Evolutionary conservation across 2,113 vertebrate genomes (phyloP), one percentile per base, ranked within the genome.

Genomic region (Perccottus glenii): DNA sequence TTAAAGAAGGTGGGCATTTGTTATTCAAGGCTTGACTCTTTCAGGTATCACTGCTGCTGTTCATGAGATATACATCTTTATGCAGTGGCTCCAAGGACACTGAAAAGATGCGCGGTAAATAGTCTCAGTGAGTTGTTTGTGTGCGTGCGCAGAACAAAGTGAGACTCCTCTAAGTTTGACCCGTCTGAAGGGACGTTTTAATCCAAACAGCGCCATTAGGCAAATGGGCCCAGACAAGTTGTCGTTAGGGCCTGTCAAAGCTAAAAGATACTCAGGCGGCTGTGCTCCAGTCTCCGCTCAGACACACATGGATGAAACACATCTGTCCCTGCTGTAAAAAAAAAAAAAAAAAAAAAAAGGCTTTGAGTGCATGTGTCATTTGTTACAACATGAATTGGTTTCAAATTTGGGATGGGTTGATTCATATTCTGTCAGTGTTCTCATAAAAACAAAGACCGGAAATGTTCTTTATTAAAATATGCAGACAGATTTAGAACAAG

Each of bases 291-390:
- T 81, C 73, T 53, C n/a, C 53, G 1, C 67, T 73, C 78, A 80
- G 63, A 65, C 68, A 6, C 69, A 82, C 78, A 79, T 60, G 76
- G 82, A 86, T 87, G 64, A 87, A 82, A 86, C 70, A 0, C 83
- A 46, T 77, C 83, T 52, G 77, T 82, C 80, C 68, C 59, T 6
- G 55, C 15, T n/a, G 64, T 70, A 32, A 69, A 67, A 66, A 40
- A 27, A 27, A 2, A 27, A 27, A 27, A 27, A n/a, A n/a, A n/a
- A n/a, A n/a, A n/a, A n/a, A n/a, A n/a, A n/a, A n/a, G 56, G 64
- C 64, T 83, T 57, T 79, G 69, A 75, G 75, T 70, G 70, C 52
- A 6, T 48, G 78, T 72, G 74, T 59, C 33, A 33, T 68, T 77
- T 60, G 48, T 81, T 73, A 62, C 66, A 64, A 64, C 55, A 42